Base-by-base conservation (phyloP, 2,888 invertebrate genomes). In the Liodrosophila aerea region DNA sequence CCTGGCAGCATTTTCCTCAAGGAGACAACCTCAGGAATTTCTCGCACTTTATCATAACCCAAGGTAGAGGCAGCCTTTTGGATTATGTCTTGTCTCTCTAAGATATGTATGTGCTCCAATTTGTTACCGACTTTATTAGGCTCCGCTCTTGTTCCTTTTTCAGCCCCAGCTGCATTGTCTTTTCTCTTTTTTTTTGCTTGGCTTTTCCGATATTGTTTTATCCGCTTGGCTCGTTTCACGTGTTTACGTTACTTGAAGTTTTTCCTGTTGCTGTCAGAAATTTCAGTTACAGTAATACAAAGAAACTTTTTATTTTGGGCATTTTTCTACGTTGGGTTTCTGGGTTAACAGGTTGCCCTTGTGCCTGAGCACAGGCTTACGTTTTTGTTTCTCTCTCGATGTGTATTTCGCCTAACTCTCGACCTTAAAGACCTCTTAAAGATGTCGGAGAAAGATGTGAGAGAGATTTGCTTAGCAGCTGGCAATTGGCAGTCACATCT, bases 21-120 rank as follows among this genome's bases (percentile, higher is more conserved):
- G 59, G 60, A 59, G 68, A 50, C 60, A 73, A 72, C 77, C 74
- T 74, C 68, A 43, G 71, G 64, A 63, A 82, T 82, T 74, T 64
- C 63, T 69, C 65, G 78, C 75, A 85, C 85, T 85, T 80, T 77
- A 73, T 80, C 78, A 80, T 80, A 75, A 67, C 34, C 18, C 47
- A 47, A 18, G 53, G n/a, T 33, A 15, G 47, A 15, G 44, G 52
- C 60, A 56, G 46, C 41, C 58, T 51, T 50, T 43, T 31, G 77
- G 84, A 83, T 77, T 77, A 80, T 69, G 59, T 75, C 58, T 46
- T 63, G 50, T 34, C 65, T 15, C 16, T 52, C 54, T 27, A 37
- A 40, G 53, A 80, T 82, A 85, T 80, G 72, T 81, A 85, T 78
- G 82, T 84, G 83, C 82, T 46, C 59, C 78, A 81, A 80, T 80